These are phyloP conservation scores for Dryobota labecula DNA, from an alignment of 2,888 invertebrate species.

Conservation along the genomic window DNA sequence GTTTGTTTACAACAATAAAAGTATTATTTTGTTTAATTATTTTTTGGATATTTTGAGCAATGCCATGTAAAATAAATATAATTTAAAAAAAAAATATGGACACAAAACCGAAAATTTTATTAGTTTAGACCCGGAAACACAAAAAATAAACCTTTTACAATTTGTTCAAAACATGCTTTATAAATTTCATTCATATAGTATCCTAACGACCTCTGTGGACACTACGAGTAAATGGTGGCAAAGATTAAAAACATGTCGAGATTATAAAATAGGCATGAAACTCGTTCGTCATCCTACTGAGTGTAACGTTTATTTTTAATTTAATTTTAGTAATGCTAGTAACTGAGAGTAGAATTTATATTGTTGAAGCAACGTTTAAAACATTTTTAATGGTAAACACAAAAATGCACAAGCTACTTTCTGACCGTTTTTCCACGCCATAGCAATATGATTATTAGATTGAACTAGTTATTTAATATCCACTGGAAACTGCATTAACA, in stretches of 20 bases:
- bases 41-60: neutral
- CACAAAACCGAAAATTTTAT: neutral
- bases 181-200: slow-evolving; percentile 78
- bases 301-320: neutral
- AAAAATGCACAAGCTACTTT: neutral
- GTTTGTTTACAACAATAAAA: neutral
- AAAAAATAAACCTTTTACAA: neutral
- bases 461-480: neutral
- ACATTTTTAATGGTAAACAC: neutral
- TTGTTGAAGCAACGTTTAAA: neutral
- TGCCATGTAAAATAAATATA: neutral
- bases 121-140: neutral
- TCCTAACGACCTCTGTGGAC: slow-evolving; percentile 67
- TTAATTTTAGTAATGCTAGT: neutral
- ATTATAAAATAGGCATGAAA: slow-evolving; percentile 27
- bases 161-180: slow-evolving; percentile 49
- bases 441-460: no score
- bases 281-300: fast-evolving
- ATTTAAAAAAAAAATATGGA: neutral
- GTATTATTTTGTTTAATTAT: no score
- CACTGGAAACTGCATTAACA: neutral
- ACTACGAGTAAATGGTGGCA: slow-evolving; percentile 53
- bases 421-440: neutral
- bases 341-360: neutral
- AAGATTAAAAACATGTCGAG: slow-evolving; percentile 49